Percentiles rank a stretch among this genome's conserved stretches.
Conservation (phyloP, 2,797 vertebrate species). For the Bovichtus variegatus region DNA sequence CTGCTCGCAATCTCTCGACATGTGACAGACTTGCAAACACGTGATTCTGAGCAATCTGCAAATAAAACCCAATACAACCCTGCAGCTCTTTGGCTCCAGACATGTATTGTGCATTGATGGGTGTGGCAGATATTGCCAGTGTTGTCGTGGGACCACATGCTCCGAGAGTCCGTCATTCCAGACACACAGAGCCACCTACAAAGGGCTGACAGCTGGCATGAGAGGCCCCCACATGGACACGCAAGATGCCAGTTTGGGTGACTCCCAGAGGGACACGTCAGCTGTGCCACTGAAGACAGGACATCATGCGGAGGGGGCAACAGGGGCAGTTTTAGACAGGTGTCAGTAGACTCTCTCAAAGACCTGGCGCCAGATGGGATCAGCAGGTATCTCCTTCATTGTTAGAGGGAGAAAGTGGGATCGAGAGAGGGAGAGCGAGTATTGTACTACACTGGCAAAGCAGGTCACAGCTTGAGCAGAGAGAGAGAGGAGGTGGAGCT, state of each 20-base stretch:
- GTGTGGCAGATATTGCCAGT: conserved; percentile 56
- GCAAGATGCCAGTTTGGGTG: conserved; percentile 56
- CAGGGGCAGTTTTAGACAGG: conserved; percentile 49
- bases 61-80: not conserved
- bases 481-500: conserved; percentile 34
- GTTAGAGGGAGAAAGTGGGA: conserved; percentile 16
- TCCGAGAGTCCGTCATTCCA: conserved; percentile 60
- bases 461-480: conserved; percentile 73
- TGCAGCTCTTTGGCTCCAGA: not conserved
- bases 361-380: conserved; percentile 60
- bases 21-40: conserved; percentile 9
- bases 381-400: conserved; percentile 65
- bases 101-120: conserved; percentile 30
- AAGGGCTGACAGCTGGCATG: conserved; percentile 66
- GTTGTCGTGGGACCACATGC: conserved; percentile 54
- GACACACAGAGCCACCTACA: conserved; percentile 52
- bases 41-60: conserved; percentile 1
- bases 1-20: conserved; percentile 1
- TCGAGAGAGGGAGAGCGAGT: not conserved
- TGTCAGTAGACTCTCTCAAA: conserved; percentile 51
- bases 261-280: conserved; percentile 62
- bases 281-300: conserved; percentile 64
- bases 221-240: conserved; percentile 49
- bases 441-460: conserved; percentile 47
- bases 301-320: conserved; percentile 1